Percentiles rank a stretch among this genome's conserved stretches.
Conservation (phyloP, 2,797 vertebrate genomes). For the Hydrophis major region DNA sequence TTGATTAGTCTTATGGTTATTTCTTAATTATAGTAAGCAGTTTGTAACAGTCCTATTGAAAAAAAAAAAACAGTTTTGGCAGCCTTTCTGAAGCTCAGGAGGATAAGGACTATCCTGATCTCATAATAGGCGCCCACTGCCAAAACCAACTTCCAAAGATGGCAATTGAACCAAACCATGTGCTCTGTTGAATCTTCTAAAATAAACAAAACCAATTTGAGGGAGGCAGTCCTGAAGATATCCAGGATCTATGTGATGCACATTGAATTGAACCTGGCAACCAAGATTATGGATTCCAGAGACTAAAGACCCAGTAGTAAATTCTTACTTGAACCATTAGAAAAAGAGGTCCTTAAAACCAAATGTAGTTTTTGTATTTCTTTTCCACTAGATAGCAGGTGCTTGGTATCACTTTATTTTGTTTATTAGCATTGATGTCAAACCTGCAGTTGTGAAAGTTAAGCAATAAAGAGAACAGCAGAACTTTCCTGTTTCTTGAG, state of each 20-base stretch:
- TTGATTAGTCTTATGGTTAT: neutral
- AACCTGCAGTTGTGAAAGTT: neutral
- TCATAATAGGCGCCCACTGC: neutral
- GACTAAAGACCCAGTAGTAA: neutral
- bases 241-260: neutral
- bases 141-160: neutral
- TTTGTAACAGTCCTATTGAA: neutral
- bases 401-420: neutral
- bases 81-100: neutral
- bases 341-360: neutral
- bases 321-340: neutral
- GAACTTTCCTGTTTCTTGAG: neutral
- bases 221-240: neutral
- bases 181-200: neutral
- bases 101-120: neutral
- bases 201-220: neutral
- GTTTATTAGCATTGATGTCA: neutral
- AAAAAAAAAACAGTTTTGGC: neutral
- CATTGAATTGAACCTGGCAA: neutral
- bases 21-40: neutral
- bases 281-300: neutral
- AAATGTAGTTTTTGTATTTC: neutral
- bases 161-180: neutral
- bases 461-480: neutral
- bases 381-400: neutral